A percentile compares a stretch with the other conserved stretches of the same genome.
These are phyloP conservation scores for Agrochola macilenta DNA, from an alignment of 2,888 invertebrate species.

Conservation along the genomic window DNA sequence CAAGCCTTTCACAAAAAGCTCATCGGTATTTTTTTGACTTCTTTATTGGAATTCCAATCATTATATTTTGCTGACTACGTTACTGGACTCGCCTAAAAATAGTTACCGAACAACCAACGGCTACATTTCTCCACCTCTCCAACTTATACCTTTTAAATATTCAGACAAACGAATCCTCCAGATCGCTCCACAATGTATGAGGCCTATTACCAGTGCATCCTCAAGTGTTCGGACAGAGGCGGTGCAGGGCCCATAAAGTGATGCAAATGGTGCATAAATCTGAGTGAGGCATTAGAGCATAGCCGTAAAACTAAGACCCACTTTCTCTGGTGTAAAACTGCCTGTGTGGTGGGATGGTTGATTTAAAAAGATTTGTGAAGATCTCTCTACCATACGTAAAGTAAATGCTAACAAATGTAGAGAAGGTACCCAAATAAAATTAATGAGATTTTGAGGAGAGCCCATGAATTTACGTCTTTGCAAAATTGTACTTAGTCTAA, in stretches of 20 bases:
- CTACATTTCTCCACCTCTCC: background rate
- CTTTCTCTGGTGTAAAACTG: conserved; percentile 34
- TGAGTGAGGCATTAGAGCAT: conserved; percentile 47
- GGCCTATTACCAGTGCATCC: conserved; percentile 51
- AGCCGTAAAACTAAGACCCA: conserved; percentile 56
- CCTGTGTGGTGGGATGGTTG: background rate
- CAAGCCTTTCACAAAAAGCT: background rate
- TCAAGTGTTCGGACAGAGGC: conserved; percentile 39
- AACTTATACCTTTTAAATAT: conserved; percentile 21
- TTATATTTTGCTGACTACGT: background rate
- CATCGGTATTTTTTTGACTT: background rate
- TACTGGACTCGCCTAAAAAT: background rate
- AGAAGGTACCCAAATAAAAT: background rate
- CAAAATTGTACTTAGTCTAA: too few species aligned
- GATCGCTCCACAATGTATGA: conserved; percentile 45
- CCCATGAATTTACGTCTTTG: background rate
- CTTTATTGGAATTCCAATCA: background rate
- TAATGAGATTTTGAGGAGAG: background rate
- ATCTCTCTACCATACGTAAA: background rate
- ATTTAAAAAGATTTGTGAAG: conserved; percentile 15
- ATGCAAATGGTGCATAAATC: conserved; percentile 67
- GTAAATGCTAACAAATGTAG: conserved; percentile 1
- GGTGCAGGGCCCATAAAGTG: conserved; percentile 58
- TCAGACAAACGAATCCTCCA: conserved; percentile 14
- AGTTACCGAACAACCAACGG: background rate